Evolutionary conservation across 1,140 invertebrate species (phyloP), one percentile per base, ranked within the genome.

Genomic region (Diorhabda sublineata): DNA sequence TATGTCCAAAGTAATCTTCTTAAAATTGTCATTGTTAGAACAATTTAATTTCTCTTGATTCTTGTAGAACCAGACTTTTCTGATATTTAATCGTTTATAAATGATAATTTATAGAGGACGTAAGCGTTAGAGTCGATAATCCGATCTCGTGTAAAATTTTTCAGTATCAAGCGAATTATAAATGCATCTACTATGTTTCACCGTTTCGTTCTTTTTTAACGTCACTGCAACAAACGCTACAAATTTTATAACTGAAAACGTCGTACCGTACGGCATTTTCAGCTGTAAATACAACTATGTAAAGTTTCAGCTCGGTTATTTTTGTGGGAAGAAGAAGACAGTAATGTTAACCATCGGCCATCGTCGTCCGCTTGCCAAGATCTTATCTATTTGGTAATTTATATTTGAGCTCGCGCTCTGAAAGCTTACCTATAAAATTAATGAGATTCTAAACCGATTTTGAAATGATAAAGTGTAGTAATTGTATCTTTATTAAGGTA

Each of bases 391-490:
- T 42, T 9, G 58, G 72, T 75, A 74, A 74, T 76, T 76, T 76
- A 74, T 74, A 71, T 70, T 69, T 67, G 67, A 75, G 69, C 71
- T 71, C 68, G 70, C 70, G 70, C 65, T 75, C 74, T 72, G 72
- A 76, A 76, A 76, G 72, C 72, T 74, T 67, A 67, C 66, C 70
- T 62, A 41, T 59, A 69, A 74, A 73, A 76, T 76, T 76, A 76
- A 76, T 76, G 74, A 76, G 61, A 57, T 66, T 74, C 71, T 58
- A 69, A 64, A 61, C 71, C 68, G 74, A 74, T 76, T 73, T 66
- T 73, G 73, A 76, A 76, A 76, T 76, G 74, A 76, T 74, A 76
- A 76, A 74, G 64, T 74, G 72, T 68, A 68, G 72, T 76, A 76
- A 73, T 73, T 76, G 73, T 76, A 73, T 72, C 74, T 74, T 71